A percentile compares a stretch with the other conserved stretches of the same genome.
phyloP scores from a whole-genome alignment of 2,113 vertebrate species.

The Poeciliopsis prolifica region DNA sequence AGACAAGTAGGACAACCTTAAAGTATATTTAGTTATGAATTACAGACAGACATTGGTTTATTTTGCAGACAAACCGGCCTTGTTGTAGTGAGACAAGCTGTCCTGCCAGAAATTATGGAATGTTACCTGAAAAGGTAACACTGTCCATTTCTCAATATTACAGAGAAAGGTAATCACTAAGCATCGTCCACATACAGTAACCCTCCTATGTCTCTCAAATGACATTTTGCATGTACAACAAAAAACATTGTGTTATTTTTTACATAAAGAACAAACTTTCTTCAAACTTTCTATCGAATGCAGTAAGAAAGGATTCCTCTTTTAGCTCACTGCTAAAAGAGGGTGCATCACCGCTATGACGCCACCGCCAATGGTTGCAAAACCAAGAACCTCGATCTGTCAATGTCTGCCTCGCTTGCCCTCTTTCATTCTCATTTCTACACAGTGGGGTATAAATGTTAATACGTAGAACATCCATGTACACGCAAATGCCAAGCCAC shows the following conservation, averaged over 20 bases:
- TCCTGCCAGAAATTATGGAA: not conserved
- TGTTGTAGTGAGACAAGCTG: not conserved
- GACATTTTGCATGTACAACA: slow-evolving; percentile 3
- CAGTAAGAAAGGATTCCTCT: slow-evolving; percentile 22
- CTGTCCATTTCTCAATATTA: not conserved
- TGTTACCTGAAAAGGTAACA: not conserved
- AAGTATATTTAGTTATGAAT: not conserved
- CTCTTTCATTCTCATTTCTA: slow-evolving; percentile 41
- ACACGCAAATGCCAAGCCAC: slow-evolving; percentile 34
- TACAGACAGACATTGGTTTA: not conserved
- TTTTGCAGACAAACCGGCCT: not conserved
- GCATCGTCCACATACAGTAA: too few species aligned
- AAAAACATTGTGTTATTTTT: slow-evolving; percentile 25
- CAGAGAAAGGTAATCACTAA: not conserved
- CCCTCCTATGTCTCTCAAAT: slow-evolving; percentile 2
- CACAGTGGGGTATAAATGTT: slow-evolving; percentile 58
- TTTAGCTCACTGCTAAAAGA: slow-evolving; percentile 15
- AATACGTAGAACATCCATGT: slow-evolving; percentile 51
- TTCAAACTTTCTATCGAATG: slow-evolving; percentile 40
- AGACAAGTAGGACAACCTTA: not conserved
- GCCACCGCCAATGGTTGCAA: slow-evolving; percentile 20
- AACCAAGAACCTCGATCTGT: slow-evolving; percentile 27
- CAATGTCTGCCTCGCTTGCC: slow-evolving; percentile 56
- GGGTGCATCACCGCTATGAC: not conserved
- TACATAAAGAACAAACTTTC: slow-evolving; percentile 13